Evolutionary conservation across 2,113 vertebrate genomes (phyloP).

Genomic region (Candoia aspera): DNA sequence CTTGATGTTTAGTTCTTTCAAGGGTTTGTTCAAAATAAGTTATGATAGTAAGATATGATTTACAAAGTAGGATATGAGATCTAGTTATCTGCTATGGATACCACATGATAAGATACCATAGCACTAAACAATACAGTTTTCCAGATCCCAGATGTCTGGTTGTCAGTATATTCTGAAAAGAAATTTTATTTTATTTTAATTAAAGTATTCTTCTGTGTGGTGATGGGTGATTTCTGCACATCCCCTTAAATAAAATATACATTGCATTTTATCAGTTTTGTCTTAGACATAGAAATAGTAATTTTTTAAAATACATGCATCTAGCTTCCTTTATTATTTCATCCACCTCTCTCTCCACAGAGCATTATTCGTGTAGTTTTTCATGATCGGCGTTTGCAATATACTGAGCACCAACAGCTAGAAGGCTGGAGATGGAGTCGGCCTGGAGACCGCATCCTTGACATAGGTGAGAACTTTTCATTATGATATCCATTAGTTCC

Average conservation of each 20-base stretch:
- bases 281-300: conserved; percentile 42
- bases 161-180: conserved; percentile 16
- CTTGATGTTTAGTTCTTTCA: conserved; percentile 30
- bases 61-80: conserved; percentile 12
- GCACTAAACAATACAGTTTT: conserved; percentile 25
- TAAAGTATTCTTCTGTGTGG: background rate
- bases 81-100: background rate
- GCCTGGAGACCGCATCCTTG: conserved; percentile 93
- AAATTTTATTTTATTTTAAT: background rate
- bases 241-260: conserved; percentile 21
- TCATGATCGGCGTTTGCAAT: conserved; percentile 92
- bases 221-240: conserved; percentile 42
- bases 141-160: conserved; percentile 44
- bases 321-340: background rate
- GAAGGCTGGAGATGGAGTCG: conserved; percentile 95
- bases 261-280: conserved; percentile 37
- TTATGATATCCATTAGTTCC: background rate
- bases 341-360: conserved; percentile 70
- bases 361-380: conserved; percentile 93
- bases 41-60: conserved; percentile 16
- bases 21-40: conserved; percentile 24
- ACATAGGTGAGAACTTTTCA: conserved; percentile 82
- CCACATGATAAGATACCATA: conserved; percentile 6
- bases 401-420: conserved; percentile 92
- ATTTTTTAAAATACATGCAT: conserved; percentile 3